phyloP scores from a whole-genome alignment of 2,113 vertebrate species.

The Myxocyprinus asiaticus region DNA sequence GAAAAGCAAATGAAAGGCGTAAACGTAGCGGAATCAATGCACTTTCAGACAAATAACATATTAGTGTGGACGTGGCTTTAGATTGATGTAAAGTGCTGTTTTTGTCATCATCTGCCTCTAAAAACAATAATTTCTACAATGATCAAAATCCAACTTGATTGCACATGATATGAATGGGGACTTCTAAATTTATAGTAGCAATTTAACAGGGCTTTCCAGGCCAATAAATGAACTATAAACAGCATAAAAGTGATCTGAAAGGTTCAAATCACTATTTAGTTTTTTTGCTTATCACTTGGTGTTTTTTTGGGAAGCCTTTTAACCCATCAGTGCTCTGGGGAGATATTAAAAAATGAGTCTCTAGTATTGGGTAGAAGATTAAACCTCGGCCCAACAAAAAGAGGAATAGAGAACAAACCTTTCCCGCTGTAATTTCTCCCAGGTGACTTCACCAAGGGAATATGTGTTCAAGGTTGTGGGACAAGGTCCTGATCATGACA shows the following conservation, averaged over 20 bases:
- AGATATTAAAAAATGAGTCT: conserved; percentile 56
- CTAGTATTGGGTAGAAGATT: conserved; percentile 59
- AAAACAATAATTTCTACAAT: neutral
- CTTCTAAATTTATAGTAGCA: conserved; percentile 21
- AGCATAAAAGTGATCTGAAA: conserved; percentile 30
- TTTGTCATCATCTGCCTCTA: too few species aligned
- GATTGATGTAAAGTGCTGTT: too few species aligned
- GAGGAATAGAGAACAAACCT: conserved; percentile 55
- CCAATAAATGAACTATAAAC: conserved; percentile 20
- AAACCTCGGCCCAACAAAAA: conserved; percentile 56
- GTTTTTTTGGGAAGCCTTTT: conserved; percentile 48
- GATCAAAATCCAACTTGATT: neutral
- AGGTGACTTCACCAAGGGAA: conserved; percentile 59
- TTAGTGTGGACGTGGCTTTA: too few species aligned
- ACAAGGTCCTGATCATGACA: conserved; percentile 66
- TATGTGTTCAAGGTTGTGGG: conserved; percentile 64
- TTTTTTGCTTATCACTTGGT: conserved; percentile 40
- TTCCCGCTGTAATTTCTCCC: conserved; percentile 55
- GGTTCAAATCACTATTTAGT: conserved; percentile 33
- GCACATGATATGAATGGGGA: neutral
- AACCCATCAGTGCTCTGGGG: conserved; percentile 43
- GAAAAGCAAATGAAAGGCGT: too few species aligned
- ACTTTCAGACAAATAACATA: too few species aligned
- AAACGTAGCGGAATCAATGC: too few species aligned
- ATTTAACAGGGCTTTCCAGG: conserved; percentile 1